Evolutionary conservation across 2,113 vertebrate species (phyloP).

Genomic region (Desmodus rotundus): DNA sequence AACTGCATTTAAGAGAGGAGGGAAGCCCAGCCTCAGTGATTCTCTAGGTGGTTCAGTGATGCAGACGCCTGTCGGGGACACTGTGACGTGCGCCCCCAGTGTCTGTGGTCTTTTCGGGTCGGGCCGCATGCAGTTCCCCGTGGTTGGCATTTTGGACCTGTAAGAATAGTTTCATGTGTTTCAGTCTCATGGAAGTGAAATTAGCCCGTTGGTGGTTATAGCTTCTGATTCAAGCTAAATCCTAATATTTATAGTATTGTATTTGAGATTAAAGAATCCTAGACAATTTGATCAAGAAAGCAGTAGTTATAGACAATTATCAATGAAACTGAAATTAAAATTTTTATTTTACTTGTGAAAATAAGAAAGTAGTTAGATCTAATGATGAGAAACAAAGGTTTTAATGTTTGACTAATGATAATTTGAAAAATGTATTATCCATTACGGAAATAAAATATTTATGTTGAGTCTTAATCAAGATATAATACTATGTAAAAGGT

Average conservation of each 20-base stretch:
- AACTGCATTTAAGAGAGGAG: background rate
- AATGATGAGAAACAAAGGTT: background rate
- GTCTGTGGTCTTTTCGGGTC: background rate
- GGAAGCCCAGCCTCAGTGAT: background rate
- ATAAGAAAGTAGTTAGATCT: background rate
- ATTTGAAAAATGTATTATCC: background rate
- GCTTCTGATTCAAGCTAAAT: conserved; percentile 5
- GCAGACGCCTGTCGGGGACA: background rate
- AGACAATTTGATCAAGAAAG: background rate
- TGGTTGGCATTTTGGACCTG: background rate
- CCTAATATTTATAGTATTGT: background rate
- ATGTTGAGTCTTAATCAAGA: background rate
- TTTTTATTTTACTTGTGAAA: background rate
- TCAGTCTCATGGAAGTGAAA: background rate
- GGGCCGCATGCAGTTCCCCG: background rate
- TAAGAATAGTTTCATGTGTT: background rate
- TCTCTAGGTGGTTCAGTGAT: background rate
- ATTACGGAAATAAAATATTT: conserved; percentile 3
- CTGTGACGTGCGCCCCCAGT: background rate
- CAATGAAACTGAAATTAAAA: background rate
- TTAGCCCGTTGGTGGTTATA: background rate
- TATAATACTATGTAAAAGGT: background rate
- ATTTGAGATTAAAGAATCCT: background rate
- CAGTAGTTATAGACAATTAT: background rate
- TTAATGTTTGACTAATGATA: background rate